Evolutionary conservation across 2,888 invertebrate genomes (phyloP), one percentile per base, ranked within the genome.

Genomic region (Heliconius hortense): DNA sequence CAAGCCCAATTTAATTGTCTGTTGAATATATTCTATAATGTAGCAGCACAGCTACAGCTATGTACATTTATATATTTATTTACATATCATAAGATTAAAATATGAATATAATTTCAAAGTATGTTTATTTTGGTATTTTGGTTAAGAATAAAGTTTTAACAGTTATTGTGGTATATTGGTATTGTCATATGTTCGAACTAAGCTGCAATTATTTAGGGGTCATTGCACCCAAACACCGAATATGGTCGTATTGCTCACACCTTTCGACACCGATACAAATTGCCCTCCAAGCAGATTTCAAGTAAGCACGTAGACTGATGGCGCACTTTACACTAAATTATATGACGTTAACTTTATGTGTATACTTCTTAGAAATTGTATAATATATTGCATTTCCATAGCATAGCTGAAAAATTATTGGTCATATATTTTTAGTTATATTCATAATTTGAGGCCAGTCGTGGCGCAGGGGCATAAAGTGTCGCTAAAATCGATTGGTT

Each of bases 221-320:
- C 84, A 82, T 80, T 82, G 83, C 77, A 81, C 83, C 78, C 66
- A 73, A 78, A 76, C 75, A 77, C 80, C 79, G 69, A 82, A 79
- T 77, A 70, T 76, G 79, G 79, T 73, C 70, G 70, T 76, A 78
- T 67, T 80, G 79, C 76, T 56, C 31, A 78, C 76, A 75, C 80
- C 78, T 82, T 82, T 81, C 80, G 81, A 83, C 80, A 81, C 76
- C 80, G 79, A 77, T 78, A 79, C 64, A 67, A 76, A 76, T 69
- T 64, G 76, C 77, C 62, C 64, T 78, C 77, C 72, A 73, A 78
- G 79, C 77, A 79, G 26, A 74, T 74, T 78, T 69, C 35, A 73
- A 68, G 67, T 68, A 66, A 73, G 70, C 81, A 81, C 79, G 79
- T 80, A 78, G 67, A 72, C 78, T 31, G 76, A 62, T 15, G 53